Base-by-base conservation (phyloP, 2,113 vertebrate genomes). In the Pterocles orientalis region DNA sequence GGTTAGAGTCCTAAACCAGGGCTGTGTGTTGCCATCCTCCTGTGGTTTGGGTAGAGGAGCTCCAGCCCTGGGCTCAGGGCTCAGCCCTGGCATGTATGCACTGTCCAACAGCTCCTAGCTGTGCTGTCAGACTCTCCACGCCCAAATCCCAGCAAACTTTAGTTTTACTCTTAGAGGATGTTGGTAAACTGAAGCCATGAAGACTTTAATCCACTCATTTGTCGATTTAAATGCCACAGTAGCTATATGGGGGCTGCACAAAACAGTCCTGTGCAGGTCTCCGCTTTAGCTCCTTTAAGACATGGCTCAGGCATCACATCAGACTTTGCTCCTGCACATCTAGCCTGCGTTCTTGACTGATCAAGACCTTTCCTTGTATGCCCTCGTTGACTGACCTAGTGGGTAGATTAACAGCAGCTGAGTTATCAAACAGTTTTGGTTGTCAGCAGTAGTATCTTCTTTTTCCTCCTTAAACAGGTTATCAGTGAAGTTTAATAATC, bases 21-120 rank as follows among this genome's bases (percentile, higher is more conserved):
- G 5, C 18, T 0, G 0, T n/a, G 48, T 34, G 48, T 9, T 47
- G 14, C 12, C 48, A 62, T 29, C 1, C 10, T 6, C 26, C 20
- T 0, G 1, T 11, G 53, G 57, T 39, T 48, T 36, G 16, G 19
- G 56, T 18, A 58, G 47, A 57, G 62, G 33, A 78, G 54, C 6
- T 41, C 34, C 20, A 50, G 47, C n/a, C 25, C 6, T 2, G 11
- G 23, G 9, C n/a, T 45, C n/a, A 34, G 66, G 12, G 51, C 61
- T 91, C 2, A 18, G 50, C 9, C 36, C 16, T 39, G 53, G 47
- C 18, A 29, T 1, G 1, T 9, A 12, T 17, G 3, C 1, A 3
- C 16, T 34, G 16, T 14, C 47, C 6, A 1, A 41, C 28, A 51
- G 39, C 53, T 48, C 58, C n/a, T 43, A n/a, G 23, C 12, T 29